A percentile compares a stretch with the other conserved stretches of the same genome.
phyloP scores from a whole-genome alignment of 1,140 invertebrate species.

The Drosophila subobscura region DNA sequence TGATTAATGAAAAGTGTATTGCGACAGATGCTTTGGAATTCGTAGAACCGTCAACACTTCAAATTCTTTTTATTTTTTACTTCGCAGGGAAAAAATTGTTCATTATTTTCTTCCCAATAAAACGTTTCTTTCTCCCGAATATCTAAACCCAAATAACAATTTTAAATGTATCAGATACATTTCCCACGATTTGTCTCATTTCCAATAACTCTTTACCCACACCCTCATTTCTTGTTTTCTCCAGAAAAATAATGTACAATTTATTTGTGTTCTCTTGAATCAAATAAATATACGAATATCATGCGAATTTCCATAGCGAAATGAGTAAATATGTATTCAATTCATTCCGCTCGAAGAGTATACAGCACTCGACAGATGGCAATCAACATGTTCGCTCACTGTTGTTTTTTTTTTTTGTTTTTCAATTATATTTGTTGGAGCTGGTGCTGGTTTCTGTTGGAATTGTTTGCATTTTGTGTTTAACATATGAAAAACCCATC shows the following conservation, averaged over 20 bases:
- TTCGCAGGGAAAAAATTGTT: not conserved
- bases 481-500: slow-evolving; percentile 2
- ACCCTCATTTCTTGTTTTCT: too few species aligned
- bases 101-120: not conserved
- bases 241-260: too few species aligned
- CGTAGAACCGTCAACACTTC: not conserved
- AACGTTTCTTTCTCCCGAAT: too few species aligned
- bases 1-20: too few species aligned
- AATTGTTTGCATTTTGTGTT: slow-evolving; percentile 31
- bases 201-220: not conserved
- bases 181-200: not conserved
- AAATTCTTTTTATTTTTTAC: too few species aligned
- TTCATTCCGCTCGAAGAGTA: slow-evolving; percentile 16
- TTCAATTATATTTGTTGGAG: slow-evolving; percentile 35
- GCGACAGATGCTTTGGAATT: not conserved
- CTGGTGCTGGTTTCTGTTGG: slow-evolving; percentile 10
- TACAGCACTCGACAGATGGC: slow-evolving; percentile 2
- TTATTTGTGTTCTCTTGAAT: too few species aligned
- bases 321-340: slow-evolving; percentile 5
- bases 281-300: too few species aligned
- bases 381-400: not conserved
- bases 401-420: not conserved
- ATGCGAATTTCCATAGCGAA: slow-evolving; percentile 7
- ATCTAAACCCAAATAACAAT: too few species aligned
- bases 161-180: too few species aligned